Evolutionary conservation across 2,888 invertebrate genomes (phyloP).

Genomic region (Watsonalla cultraria): DNA sequence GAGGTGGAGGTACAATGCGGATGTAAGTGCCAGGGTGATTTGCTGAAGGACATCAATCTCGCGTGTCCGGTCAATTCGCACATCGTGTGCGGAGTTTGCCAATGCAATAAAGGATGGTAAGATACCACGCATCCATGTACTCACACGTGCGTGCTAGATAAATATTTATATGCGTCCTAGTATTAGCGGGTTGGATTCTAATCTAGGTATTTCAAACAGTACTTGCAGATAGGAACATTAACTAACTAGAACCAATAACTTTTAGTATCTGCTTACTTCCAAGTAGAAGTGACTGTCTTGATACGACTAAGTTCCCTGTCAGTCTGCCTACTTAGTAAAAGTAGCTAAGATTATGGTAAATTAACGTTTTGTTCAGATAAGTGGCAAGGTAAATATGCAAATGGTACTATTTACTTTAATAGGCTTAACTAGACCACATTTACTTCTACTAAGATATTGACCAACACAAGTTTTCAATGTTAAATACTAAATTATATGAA

Average conservation of each 20-base stretch:
- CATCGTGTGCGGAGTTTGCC: slow-evolving; percentile 81
- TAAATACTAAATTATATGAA: too few species aligned
- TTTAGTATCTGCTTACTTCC: neutral
- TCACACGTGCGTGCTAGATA: slow-evolving; percentile 1
- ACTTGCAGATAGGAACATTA: neutral
- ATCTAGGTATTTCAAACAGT: neutral
- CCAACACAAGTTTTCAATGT: too few species aligned
- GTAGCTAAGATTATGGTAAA: neutral
- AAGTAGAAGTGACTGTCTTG: neutral
- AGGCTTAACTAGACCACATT: too few species aligned
- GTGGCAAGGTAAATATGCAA: too few species aligned
- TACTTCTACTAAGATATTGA: too few species aligned
- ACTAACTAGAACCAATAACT: neutral
- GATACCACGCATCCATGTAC: slow-evolving; percentile 13
- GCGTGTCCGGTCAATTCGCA: slow-evolving; percentile 75
- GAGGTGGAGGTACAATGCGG: slow-evolving; percentile 87
- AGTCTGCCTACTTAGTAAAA: neutral
- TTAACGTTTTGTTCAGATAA: too few species aligned
- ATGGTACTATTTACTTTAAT: too few species aligned
- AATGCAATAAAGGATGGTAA: slow-evolving; percentile 81
- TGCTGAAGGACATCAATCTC: slow-evolving; percentile 39
- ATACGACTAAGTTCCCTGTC: neutral
- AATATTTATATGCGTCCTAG: neutral
- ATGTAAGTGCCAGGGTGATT: slow-evolving; percentile 79
- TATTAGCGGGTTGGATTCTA: neutral